Conservation (phyloP, 2,888 invertebrate genomes). For the Galerucella calmariensis region DNA sequence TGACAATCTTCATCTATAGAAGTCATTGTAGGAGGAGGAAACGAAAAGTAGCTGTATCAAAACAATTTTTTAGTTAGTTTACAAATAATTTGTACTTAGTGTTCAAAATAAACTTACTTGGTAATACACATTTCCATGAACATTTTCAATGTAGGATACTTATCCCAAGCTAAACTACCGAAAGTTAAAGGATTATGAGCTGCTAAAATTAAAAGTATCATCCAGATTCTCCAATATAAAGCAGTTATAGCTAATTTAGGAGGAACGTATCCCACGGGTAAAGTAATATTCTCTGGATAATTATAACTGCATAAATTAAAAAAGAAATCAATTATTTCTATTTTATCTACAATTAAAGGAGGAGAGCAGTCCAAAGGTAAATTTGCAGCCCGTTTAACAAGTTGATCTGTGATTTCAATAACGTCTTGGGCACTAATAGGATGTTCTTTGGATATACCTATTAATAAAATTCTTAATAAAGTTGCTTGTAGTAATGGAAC, state of each 20-base stretch:
- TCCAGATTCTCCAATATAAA: slow-evolving; percentile 96
- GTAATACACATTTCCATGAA: slow-evolving; percentile 98
- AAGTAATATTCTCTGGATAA: slow-evolving; percentile 90
- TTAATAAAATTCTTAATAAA: slow-evolving; percentile 81
- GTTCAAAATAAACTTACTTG: slow-evolving; percentile 69
- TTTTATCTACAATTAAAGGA: slow-evolving; percentile 80
- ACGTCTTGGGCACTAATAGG: slow-evolving; percentile 85
- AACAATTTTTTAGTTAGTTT: too few species aligned
- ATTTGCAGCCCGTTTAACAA: slow-evolving; percentile 85
- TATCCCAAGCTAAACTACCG: slow-evolving; percentile 87
- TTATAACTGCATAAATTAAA: slow-evolving; percentile 92
- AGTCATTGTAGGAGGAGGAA: slow-evolving; percentile 77
- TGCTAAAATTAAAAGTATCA: slow-evolving; percentile 84
- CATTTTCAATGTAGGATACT: slow-evolving; percentile 89
- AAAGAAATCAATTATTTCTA: slow-evolving; percentile 88
- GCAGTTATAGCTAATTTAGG: slow-evolving; percentile 92
- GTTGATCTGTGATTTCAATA: slow-evolving; percentile 85
- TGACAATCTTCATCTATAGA: slow-evolving; percentile 70
- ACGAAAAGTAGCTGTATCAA: slow-evolving; percentile 71
- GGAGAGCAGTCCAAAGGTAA: slow-evolving; percentile 78
- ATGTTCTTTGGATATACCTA: slow-evolving; percentile 80
- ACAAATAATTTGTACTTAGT: too few species aligned
- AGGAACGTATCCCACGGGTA: slow-evolving; percentile 84
- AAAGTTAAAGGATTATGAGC: slow-evolving; percentile 93
- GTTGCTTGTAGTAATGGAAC: slow-evolving; percentile 90